Base-by-base conservation (phyloP, 2,888 invertebrate species). In the Celastrina argiolus region DNA sequence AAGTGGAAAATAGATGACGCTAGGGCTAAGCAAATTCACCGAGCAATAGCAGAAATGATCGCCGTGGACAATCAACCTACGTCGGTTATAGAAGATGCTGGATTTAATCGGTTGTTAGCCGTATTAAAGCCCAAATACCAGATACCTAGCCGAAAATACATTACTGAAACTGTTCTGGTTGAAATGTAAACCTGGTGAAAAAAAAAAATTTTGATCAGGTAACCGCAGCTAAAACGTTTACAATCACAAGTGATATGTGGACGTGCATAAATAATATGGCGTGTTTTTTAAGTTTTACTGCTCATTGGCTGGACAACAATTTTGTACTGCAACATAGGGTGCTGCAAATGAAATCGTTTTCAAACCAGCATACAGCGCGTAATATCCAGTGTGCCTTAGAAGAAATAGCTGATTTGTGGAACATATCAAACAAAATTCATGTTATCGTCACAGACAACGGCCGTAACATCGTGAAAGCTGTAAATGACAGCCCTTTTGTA, bases 381-480 rank as follows among this genome's bases (percentile, higher is more conserved):
- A 36, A 36, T 12, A 12, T 36, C 36, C 36, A 36, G 36, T 36
- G 36, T 36, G 36, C 2, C 36, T 12, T 36, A 36, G 36, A 36
- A 1, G 36, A 36, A 36, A 36, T 36, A 36, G 36, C 10, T 2
- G 36, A 36, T 8, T 36, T 12, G 12, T 36, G 36, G 36, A 36
- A 12, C 12, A 36, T 36, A 2, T 36, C 10, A 10, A 36, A 36
- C 36, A 36, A 36, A 36, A 36, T 36, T 36, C 36, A 36, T 36
- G 36, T 36, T 36, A 36, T 36, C 10, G 36, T 36, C 36, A 36
- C 36, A 36, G 36, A 36, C 10, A 36, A 36, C 36, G 36, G 36
- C 36, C 10, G 36, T 36, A 66, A 56, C 28, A 56, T 67, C 18
- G 41, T 67, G 28, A 63, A 67, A 67, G 63, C 66, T 39, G 63